Conservation (phyloP, 2,113 vertebrate species). For the Channa argus region DNA sequence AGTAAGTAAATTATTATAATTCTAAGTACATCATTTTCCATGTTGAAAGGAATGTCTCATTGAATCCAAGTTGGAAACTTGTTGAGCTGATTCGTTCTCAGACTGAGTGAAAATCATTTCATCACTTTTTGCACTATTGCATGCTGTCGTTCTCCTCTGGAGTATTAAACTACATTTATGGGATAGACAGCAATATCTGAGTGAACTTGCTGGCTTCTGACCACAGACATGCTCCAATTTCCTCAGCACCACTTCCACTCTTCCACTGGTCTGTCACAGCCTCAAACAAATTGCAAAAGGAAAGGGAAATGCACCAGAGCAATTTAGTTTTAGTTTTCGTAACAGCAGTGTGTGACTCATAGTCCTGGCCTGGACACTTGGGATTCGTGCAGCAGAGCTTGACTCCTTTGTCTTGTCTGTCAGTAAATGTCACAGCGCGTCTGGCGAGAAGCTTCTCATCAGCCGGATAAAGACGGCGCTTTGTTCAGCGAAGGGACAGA, state of each 20-base stretch:
- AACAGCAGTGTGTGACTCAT: slow-evolving; percentile 47
- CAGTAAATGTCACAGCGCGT: slow-evolving; percentile 74
- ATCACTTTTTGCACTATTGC: no score
- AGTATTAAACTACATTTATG: not conserved
- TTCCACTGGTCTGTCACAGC: not conserved
- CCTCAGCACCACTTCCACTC: slow-evolving; percentile 20
- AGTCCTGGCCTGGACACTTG: slow-evolving; percentile 29
- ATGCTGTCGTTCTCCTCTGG: not conserved
- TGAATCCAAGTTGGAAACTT: not conserved
- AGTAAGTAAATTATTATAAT: not conserved
- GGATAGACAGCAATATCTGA: not conserved
- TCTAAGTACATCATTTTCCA: not conserved
- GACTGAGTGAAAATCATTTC: not conserved
- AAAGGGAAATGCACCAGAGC: slow-evolving; percentile 1
- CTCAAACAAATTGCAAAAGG: not conserved
- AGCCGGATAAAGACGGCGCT: slow-evolving; percentile 65
- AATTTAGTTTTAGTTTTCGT: slow-evolving; percentile 6
- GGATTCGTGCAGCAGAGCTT: slow-evolving; percentile 44
- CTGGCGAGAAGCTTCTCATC: slow-evolving; percentile 56
- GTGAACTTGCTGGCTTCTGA: not conserved
- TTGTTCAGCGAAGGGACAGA: slow-evolving; percentile 61
- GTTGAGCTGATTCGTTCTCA: no score
- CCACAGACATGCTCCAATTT: not conserved
- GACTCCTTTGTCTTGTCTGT: slow-evolving; percentile 47
- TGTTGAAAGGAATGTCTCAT: slow-evolving; percentile 5